Evolutionary conservation across 2,113 vertebrate genomes (phyloP).

Genomic region (Chlamydotis undulata): DNA sequence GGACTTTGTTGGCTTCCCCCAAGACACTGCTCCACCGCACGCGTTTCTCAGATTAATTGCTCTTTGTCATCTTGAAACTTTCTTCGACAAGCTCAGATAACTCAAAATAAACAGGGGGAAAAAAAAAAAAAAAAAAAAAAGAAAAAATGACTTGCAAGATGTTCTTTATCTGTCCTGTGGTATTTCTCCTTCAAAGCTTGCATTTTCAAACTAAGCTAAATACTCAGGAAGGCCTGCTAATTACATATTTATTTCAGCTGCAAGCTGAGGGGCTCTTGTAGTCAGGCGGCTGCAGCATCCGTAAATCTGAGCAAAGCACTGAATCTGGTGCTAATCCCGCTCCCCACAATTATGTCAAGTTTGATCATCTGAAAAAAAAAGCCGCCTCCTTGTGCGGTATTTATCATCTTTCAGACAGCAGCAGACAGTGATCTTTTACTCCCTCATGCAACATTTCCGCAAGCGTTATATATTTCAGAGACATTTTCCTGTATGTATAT

Average conservation of each 20-base stretch:
- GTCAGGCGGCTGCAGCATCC: background rate
- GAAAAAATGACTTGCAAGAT: rapidly evolving
- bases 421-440: constrained; percentile 47
- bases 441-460: constrained; percentile 31
- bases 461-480: constrained; percentile 1
- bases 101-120: background rate
- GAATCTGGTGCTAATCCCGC: rapidly evolving
- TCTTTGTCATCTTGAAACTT: background rate
- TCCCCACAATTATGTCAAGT: background rate
- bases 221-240: background rate
- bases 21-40: background rate
- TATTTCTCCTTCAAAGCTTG: background rate
- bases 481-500: constrained; percentile 34
- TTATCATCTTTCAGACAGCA: background rate
- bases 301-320: rapidly evolving
- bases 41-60: background rate
- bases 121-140: no score
- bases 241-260: background rate
- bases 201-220: background rate
- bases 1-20: background rate
- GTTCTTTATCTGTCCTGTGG: background rate
- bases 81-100: background rate
- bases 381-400: background rate
- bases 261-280: background rate
- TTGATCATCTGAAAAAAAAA: background rate